Evolutionary conservation across 1,140 invertebrate genomes (phyloP).

Genomic region (Trichoplusia ni): DNA sequence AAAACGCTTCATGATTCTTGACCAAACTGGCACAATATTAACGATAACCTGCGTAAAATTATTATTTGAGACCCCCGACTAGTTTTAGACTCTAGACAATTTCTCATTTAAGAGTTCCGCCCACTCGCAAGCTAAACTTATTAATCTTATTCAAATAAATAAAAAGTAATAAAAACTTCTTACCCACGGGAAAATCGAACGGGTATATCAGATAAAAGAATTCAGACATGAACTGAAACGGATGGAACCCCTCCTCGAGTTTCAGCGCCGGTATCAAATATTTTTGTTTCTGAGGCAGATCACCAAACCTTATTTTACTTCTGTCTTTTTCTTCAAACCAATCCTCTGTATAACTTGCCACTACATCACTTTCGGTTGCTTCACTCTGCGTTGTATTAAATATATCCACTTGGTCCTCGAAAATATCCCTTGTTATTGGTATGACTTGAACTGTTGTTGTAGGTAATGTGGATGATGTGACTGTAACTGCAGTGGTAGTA

Average conservation of each 20-base stretch:
- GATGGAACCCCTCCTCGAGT: slow-evolving; percentile 68
- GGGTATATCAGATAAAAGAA: slow-evolving; percentile 74
- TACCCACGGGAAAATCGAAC: slow-evolving; percentile 74
- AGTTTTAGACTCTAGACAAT: no score
- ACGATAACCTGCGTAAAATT: no score
- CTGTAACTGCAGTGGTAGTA: no score
- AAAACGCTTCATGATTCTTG: no score
- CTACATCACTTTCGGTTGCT: slow-evolving; percentile 63
- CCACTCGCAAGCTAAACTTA: no score
- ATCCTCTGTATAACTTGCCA: slow-evolving; percentile 58
- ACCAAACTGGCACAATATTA: no score
- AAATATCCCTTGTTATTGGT: slow-evolving; percentile 67
- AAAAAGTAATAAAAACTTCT: slow-evolving; percentile 50
- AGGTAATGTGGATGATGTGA: no score
- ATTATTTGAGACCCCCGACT: no score
- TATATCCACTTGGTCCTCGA: slow-evolving; percentile 43
- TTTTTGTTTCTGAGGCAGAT: slow-evolving; percentile 68
- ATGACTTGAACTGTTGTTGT: slow-evolving; percentile 49
- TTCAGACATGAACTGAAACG: slow-evolving; percentile 71
- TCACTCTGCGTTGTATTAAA: slow-evolving; percentile 54
- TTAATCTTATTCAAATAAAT: no score
- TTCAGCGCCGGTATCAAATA: slow-evolving; percentile 76
- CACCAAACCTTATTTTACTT: slow-evolving; percentile 74
- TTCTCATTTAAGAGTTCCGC: no score
- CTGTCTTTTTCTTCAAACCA: slow-evolving; percentile 64